These are phyloP conservation scores for Aepyceros melampus DNA, from an alignment of 2,113 vertebrate species.

Conservation along the genomic window DNA sequence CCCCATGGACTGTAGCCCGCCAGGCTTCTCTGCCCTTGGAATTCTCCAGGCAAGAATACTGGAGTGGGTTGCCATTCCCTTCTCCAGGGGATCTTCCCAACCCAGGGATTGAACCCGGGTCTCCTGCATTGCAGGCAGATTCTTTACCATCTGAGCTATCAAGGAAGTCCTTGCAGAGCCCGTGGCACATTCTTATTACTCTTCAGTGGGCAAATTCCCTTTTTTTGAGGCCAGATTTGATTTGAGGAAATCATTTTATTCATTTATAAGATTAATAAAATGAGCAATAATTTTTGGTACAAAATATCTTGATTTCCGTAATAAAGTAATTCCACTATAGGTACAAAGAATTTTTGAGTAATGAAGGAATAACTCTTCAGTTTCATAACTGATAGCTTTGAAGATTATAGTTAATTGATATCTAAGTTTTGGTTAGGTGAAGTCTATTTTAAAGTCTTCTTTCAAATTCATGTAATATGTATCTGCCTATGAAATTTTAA, in stretches of 20 bases:
- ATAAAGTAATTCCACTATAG: background rate
- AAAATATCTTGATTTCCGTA: background rate
- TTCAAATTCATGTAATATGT: background rate
- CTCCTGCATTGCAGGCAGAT: background rate
- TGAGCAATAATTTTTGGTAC: background rate
- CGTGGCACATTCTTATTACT: background rate
- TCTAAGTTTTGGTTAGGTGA: background rate
- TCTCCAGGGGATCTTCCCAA: background rate
- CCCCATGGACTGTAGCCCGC: background rate
- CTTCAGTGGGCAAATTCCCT: background rate
- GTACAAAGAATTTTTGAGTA: background rate
- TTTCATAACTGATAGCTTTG: background rate
- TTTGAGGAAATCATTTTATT: slow-evolving; percentile 16
- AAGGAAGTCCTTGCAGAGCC: background rate
- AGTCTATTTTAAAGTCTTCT: background rate
- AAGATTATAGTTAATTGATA: background rate
- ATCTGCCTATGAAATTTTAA: background rate
- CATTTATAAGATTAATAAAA: slow-evolving; percentile 18
- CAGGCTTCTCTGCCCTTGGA: background rate
- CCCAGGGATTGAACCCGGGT: background rate
- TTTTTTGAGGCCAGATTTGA: background rate
- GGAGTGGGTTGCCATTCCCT: background rate
- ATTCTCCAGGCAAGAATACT: background rate
- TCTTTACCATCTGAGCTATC: background rate
- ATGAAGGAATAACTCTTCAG: background rate